Evolutionary conservation across 2,888 invertebrate genomes (phyloP).

Genomic region (Lasioglossum marginatum): DNA sequence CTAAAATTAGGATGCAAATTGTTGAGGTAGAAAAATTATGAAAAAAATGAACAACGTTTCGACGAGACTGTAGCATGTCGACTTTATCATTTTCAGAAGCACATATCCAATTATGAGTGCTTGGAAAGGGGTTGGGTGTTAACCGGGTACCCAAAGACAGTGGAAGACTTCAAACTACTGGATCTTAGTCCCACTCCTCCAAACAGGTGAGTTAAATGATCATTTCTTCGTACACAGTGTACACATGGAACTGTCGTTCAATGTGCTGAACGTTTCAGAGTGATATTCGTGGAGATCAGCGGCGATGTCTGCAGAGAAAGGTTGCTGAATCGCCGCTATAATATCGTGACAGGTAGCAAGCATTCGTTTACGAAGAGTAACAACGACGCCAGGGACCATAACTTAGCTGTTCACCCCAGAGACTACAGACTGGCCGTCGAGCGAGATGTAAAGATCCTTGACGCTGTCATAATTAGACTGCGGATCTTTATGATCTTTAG

Average conservation of each 20-base stretch:
- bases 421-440: slow-evolving; percentile 65
- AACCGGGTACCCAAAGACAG: slow-evolving; percentile 87
- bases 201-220: slow-evolving; percentile 85
- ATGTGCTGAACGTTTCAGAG: slow-evolving; percentile 76
- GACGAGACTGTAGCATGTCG: not conserved
- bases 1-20: slow-evolving; percentile 72
- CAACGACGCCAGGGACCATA: slow-evolving; percentile 17
- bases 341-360: slow-evolving; percentile 84
- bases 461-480: not conserved
- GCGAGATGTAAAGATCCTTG: slow-evolving; percentile 64
- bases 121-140: slow-evolving; percentile 88
- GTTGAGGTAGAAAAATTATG: slow-evolving; percentile 71
- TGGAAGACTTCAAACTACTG: slow-evolving; percentile 87
- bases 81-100: slow-evolving; percentile 74
- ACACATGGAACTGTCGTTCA: not conserved
- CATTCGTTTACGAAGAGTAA: slow-evolving; percentile 47
- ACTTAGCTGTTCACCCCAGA: slow-evolving; percentile 64
- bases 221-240: not conserved
- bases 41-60: not conserved
- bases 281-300: slow-evolving; percentile 85
- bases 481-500: not conserved
- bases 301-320: slow-evolving; percentile 84
- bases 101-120: slow-evolving; percentile 86
- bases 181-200: slow-evolving; percentile 88
- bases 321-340: slow-evolving; percentile 81